Conservation (phyloP, 2,113 vertebrate genomes). For the Elachura formosa region DNA sequence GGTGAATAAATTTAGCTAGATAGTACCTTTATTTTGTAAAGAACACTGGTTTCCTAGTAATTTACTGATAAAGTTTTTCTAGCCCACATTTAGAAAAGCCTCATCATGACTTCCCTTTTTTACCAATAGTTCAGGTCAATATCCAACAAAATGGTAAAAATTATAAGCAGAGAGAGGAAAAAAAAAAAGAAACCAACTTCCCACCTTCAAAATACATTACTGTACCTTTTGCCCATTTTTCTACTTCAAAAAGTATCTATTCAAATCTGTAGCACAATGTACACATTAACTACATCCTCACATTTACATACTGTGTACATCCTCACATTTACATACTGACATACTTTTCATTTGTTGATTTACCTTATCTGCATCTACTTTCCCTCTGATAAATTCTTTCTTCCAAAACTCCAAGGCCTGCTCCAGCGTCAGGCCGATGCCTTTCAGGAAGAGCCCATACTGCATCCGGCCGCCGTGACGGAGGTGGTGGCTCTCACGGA, state of each 20-base stretch:
- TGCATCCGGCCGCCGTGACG: constrained; percentile 96
- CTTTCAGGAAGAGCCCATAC: constrained; percentile 94
- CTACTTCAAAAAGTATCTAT: not conserved
- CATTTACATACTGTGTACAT: not conserved
- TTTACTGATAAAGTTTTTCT: not conserved
- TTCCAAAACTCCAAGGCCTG: constrained; percentile 97
- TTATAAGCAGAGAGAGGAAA: not conserved
- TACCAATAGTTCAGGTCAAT: not conserved
- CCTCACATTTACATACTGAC: not conserved
- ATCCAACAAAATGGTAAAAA: not conserved
- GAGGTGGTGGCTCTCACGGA: constrained; percentile 91
- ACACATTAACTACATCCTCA: not conserved
- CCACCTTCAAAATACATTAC: not conserved
- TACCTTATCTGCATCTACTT: constrained; percentile 97
- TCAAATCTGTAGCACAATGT: not conserved
- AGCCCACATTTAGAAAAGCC: not conserved
- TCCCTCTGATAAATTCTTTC: constrained; percentile 88
- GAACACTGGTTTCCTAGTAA: not conserved
- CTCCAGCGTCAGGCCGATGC: constrained; percentile 91
- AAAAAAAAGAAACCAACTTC: rapidly evolving
- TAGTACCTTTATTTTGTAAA: not conserved
- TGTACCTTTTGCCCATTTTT: not conserved
- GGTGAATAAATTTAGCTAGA: not conserved
- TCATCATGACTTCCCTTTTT: not conserved
- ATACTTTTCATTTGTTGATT: not conserved